Base-by-base conservation (phyloP, 2,113 vertebrate species). In the Barnardius zonarius region DNA sequence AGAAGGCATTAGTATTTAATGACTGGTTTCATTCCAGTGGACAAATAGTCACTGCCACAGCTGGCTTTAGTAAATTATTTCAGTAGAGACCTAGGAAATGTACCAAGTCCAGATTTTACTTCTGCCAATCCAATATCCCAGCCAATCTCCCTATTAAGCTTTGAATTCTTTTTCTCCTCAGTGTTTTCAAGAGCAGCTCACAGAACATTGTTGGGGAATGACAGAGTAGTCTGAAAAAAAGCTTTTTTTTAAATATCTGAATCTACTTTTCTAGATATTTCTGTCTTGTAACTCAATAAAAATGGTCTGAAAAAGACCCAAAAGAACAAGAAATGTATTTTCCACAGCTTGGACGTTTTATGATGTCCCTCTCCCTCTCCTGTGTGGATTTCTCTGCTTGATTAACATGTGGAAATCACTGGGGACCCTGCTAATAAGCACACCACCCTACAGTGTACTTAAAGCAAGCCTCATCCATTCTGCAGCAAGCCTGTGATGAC, bases 21-120 rank as follows among this genome's bases (percentile, higher is more conserved):
- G 95, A 84, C 41, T 69, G 77, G 93, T 95, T 95, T 96, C 93
- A 92, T 92, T 96, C 52, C 88, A 95, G 62, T 79, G 77, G 92
- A 93, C 83, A 91, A 89, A 88, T 61, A 88, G 52, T 85, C 57
- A 46, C 69, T 12, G 5, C 57, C 69, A 88, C 73, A 94, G 92
- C 77, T 94, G 83, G 80, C 77, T 91, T 86, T 86, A 82, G 48
- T 93, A 83, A 90, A 88, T 86, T 84, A 78, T 62, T 94, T 72
- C 90, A 86, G 39, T n/a, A 75, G 61, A 93, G 57, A 94, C 37
- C 33, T 37, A 88, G 49, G 28, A 95, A 92, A 92, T 41, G 52
- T 63, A 87, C 6, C 28, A 76, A 49, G 41, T 84, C 80, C 81
- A 76, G 49, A 51, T 93, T 89, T 79, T 19, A 49, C 17, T 86